These are phyloP conservation scores for Stomorhina lunata DNA, from an alignment of 2,888 invertebrate species.

Conservation along the genomic window DNA sequence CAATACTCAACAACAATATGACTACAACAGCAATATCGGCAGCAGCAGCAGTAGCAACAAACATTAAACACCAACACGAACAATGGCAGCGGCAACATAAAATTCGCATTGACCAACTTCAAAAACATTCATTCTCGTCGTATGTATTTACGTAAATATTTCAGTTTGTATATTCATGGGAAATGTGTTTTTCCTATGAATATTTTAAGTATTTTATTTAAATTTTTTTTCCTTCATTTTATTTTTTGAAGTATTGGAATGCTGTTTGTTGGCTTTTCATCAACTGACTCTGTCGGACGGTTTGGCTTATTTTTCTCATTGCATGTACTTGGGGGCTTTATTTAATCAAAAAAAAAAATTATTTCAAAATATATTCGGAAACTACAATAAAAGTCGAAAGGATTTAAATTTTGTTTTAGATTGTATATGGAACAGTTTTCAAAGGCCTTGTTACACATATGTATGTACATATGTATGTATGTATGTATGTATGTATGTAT, in stretches of 20 bases:
- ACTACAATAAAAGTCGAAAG: constrained; percentile 1
- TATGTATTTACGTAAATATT: too few species aligned
- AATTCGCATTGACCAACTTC: constrained; percentile 40
- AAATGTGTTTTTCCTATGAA: constrained; percentile 48
- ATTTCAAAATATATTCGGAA: neutral
- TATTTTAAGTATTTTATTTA: constrained; percentile 46
- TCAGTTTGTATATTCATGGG: constrained; percentile 44
- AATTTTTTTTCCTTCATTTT: constrained; percentile 8
- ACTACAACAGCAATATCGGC: neutral
- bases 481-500: too few species aligned
- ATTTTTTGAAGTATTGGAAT: constrained; percentile 16
- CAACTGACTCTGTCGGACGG: constrained; percentile 2
- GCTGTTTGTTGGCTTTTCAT: constrained; percentile 33
- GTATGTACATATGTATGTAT: too few species aligned
- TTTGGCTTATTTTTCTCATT: too few species aligned
- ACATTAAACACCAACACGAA: neutral
- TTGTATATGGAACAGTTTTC: neutral
- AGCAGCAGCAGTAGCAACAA: neutral
- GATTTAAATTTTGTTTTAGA: neutral
- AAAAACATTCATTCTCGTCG: constrained; percentile 48
- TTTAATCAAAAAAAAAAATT: constrained; percentile 16
- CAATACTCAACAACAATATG: constrained; percentile 14
- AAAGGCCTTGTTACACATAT: too few species aligned
- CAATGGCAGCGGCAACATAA: too few species aligned
- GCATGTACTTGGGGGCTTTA: neutral